Base-by-base conservation (phyloP, 1,140 invertebrate species). In the Gonatopus flavifemur region DNA sequence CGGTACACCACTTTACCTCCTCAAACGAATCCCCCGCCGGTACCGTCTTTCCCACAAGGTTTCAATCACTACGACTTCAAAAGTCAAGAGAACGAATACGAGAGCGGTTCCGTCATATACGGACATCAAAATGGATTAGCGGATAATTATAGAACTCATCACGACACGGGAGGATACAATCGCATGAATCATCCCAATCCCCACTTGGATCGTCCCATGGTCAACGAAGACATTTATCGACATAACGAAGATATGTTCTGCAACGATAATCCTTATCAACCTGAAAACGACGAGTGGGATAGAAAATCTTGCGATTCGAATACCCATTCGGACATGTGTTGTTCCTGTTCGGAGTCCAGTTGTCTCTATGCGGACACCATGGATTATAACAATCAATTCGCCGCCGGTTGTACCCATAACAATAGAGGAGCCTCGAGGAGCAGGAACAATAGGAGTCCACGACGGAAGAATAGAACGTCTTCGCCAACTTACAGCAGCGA, bases 31-130 rank as follows among this genome's bases (percentile, higher is more conserved):
- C 70, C 72, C 12, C 70, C 74, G 5, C 62, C 69, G 0, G 55
- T 76, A 2, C 66, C 75, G 4, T 64, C 66, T 0, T 78, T 77
- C 41, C 71, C 77, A 4, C 72, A 74, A 39, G 65, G 66, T 1
- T 77, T 72, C 47, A 69, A 63, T 42, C 70, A 76, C 31, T 77
- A 76, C 28, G 76, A 77, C 16, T 79, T 74, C 44, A 75, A 77
- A 52, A 66, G 67, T 40, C 67, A 76, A 49, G 77, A 80, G 36
- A 78, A 80, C 44, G 77, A 80, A 20, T 81, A 82, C 43, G 80
- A 81, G 61, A 80, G 79, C 56, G 80, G 80, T 3, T 80, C 79
- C 0, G 63, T 80, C 0, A 69, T 80, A 22, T 80, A 79, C 37
- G 78, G 74, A 0, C 72, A 77, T 47, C 72, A 58, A 6, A 77